These are phyloP conservation scores for Odontophorus gujanensis DNA, from an alignment of 2,113 vertebrate genomes.

Conservation along the genomic window DNA sequence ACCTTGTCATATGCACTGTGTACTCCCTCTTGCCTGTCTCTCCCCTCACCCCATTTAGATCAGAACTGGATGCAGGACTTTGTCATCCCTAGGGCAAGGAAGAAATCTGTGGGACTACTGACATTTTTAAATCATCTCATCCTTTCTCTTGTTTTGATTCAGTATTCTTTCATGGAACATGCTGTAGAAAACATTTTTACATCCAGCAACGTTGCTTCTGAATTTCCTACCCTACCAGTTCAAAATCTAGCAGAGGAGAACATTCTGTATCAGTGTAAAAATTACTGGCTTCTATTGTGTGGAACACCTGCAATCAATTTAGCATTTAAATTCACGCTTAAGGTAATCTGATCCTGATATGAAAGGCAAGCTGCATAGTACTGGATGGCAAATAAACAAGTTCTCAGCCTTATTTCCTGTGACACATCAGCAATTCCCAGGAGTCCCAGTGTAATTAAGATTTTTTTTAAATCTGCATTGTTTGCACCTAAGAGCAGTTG, in stretches of 20 bases:
- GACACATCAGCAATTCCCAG: background rate
- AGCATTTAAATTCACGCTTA: background rate
- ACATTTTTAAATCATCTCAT: background rate
- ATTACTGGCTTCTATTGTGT: background rate
- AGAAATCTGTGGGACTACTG: background rate
- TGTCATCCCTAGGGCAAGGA: background rate
- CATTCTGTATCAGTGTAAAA: background rate
- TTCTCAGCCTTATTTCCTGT: background rate
- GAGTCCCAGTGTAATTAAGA: background rate
- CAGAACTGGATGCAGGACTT: too few species aligned
- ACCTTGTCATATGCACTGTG: background rate
- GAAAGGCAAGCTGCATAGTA: background rate
- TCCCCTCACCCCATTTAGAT: background rate
- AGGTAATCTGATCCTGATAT: background rate
- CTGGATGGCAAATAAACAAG: background rate
- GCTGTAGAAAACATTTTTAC: background rate
- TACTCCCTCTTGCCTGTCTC: background rate
- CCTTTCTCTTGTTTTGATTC: background rate
- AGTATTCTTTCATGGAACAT: background rate
- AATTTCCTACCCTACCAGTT: background rate
- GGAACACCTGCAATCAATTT: background rate
- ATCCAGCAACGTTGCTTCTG: background rate
- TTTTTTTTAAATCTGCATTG: background rate
- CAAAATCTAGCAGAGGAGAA: background rate
- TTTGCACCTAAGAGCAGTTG: background rate